A percentile compares a stretch with the other conserved stretches of the same genome.
Conservation (phyloP, 2,113 vertebrate species). For the Chaenocephalus aceratus region DNA sequence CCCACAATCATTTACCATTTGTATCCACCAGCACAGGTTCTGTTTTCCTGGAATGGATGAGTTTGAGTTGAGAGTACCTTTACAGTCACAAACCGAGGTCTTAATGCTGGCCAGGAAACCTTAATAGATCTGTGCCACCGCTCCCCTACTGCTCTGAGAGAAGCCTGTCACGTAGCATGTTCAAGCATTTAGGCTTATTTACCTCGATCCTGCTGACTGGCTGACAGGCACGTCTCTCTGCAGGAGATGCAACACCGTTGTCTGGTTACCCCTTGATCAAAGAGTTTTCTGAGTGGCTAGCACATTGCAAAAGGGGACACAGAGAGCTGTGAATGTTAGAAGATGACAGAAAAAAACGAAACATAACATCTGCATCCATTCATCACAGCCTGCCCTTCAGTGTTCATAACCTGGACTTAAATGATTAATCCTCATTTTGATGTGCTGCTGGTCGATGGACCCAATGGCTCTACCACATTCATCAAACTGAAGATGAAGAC, state of each 20-base stretch:
- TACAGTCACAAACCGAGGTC: conserved; percentile 41
- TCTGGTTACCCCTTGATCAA: conserved; percentile 75
- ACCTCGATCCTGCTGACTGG: conserved; percentile 65
- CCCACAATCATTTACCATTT: conserved; percentile 39
- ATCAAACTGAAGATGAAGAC: conserved; percentile 43
- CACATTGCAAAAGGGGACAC: conserved; percentile 26
- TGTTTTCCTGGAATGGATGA: conserved; percentile 41
- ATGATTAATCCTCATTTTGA: conserved; percentile 66
- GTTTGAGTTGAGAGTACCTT: conserved; percentile 29
- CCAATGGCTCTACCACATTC: conserved; percentile 1
- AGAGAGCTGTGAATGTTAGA: conserved; percentile 34
- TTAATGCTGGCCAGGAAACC: conserved; percentile 35
- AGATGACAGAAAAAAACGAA: conserved; percentile 28
- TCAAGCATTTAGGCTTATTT: conserved; percentile 78
- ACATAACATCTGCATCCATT: conserved; percentile 51
- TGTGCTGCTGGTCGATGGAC: conserved; percentile 37
- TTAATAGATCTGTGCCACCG: conserved; percentile 59
- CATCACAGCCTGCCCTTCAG: conserved; percentile 24
- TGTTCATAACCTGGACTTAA: conserved; percentile 53
- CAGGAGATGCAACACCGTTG: conserved; percentile 70
- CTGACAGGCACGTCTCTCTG: conserved; percentile 75
- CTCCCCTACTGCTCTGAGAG: conserved; percentile 51
- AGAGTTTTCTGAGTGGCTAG: conserved; percentile 40
- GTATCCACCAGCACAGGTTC: conserved; percentile 54
- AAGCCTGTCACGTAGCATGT: conserved; percentile 68